These are phyloP conservation scores for Notiomystis cincta DNA, from an alignment of 2,113 vertebrate genomes.

Conservation along the genomic window DNA sequence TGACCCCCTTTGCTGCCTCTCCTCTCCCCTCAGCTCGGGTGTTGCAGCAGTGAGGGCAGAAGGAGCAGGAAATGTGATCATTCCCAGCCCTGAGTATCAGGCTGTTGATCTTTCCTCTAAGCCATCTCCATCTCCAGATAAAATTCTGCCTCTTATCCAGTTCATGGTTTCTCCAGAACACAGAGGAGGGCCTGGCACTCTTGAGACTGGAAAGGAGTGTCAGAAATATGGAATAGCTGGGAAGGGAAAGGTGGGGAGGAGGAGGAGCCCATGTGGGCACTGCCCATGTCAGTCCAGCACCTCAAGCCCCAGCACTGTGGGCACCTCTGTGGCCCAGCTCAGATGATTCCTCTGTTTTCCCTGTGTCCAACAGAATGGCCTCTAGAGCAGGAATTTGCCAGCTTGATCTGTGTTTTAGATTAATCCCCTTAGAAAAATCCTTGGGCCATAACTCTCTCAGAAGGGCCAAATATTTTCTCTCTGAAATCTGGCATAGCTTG, in stretches of 20 bases:
- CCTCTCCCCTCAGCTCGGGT: neutral
- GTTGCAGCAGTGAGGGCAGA: neutral
- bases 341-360: neutral
- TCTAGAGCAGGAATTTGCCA: neutral
- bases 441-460: neutral
- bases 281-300: neutral
- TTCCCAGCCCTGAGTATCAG: neutral
- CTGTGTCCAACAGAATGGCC: neutral
- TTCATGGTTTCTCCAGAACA: neutral
- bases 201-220: neutral
- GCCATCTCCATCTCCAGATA: neutral
- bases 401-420: neutral
- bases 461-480: neutral
- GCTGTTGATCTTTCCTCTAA: neutral
- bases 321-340: neutral
- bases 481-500: neutral
- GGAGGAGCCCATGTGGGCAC: neutral
- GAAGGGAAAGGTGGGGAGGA: neutral
- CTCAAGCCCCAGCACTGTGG: fast-evolving
- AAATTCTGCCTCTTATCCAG: neutral
- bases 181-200: neutral
- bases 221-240: neutral
- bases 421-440: neutral
- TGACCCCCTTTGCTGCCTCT: neutral
- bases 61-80: neutral